Evolutionary conservation across 2,888 invertebrate genomes (phyloP), one percentile per base, ranked within the genome.

Genomic region (Ligdia adustata): DNA sequence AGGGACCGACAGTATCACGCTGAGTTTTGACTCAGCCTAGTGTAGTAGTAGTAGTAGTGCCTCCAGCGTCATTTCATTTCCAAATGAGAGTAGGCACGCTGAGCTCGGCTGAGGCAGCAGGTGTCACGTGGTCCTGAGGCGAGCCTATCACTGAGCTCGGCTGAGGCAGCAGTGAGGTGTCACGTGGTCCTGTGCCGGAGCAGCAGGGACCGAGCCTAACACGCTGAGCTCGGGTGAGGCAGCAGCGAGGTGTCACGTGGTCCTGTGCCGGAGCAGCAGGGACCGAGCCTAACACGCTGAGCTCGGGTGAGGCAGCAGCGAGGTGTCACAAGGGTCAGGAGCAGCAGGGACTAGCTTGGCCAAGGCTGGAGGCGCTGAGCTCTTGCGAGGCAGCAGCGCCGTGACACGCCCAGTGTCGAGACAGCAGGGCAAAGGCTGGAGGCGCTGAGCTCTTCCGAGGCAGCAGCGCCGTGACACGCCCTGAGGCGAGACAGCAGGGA

Each of bases 181-280:
- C 14, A 11, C 27, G 9, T 5, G 16, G 16, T 11, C 20, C 47
- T 31, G n/a, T 39, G 29, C 28, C 16, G 4, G 11, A 20, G 34
- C 37, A 52, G 43, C 46, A 44, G 38, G 34, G 14, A 7, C n/a
- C 16, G 6, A 9, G 28, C 14, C 22, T n/a, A 16, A 11, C 5
- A 29, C 28, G 15, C 46, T 44, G 45, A 37, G 32, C 43, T 47
- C 27, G 31, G 35, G 31, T 28, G 47, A 47, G 51, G 45, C 42
- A 42, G 44, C 47, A 44, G 37, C 26, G 43, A 13, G n/a, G 39
- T 29, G 22, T 13, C 26, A 14, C n/a, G 5, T 28, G 14, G n/a
- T 11, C 15, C 40, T 35, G 31, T 34, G 38, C 20, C 38, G 6
- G 11, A 31, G 34, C 38, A 26, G 39, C 38, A 34, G 45, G 22